A percentile compares a stretch with the other conserved stretches of the same genome.
phyloP scores from a whole-genome alignment of 2,888 invertebrate genomes.

The Byasa hedistus region DNA sequence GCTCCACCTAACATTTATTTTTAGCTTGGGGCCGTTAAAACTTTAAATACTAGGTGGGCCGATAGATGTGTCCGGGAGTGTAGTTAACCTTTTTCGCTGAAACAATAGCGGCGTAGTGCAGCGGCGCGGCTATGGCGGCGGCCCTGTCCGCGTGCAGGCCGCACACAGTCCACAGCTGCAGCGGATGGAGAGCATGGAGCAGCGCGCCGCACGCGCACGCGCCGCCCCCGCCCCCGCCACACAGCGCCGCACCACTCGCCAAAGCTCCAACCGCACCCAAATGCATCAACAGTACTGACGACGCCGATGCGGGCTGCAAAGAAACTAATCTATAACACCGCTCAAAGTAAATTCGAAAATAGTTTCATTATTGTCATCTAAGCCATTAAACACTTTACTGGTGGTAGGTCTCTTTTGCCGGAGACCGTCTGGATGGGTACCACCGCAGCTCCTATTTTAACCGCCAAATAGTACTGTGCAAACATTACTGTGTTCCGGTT shows the following conservation, averaged over 20 bases:
- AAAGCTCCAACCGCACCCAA: constrained; percentile 85
- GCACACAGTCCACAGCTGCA: constrained; percentile 90
- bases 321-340: constrained; percentile 12
- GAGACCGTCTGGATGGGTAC: no score
- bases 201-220: constrained; percentile 84
- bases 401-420: no score
- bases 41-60: no score
- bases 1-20: no score
- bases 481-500: no score
- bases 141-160: constrained; percentile 89
- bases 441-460: no score
- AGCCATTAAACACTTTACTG: no score
- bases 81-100: constrained; percentile 86
- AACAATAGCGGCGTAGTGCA: constrained; percentile 89
- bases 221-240: constrained; percentile 81
- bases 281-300: constrained; percentile 86
- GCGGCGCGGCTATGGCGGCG: constrained; percentile 88
- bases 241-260: constrained; percentile 84
- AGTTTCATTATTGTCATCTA: no score
- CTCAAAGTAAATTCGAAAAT: no score
- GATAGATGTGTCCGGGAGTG: no score
- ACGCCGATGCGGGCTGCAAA: constrained; percentile 82
- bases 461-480: no score
- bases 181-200: constrained; percentile 84
- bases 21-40: no score